Conservation (phyloP, 2,888 invertebrate species). For the Luperina nickerlii region DNA sequence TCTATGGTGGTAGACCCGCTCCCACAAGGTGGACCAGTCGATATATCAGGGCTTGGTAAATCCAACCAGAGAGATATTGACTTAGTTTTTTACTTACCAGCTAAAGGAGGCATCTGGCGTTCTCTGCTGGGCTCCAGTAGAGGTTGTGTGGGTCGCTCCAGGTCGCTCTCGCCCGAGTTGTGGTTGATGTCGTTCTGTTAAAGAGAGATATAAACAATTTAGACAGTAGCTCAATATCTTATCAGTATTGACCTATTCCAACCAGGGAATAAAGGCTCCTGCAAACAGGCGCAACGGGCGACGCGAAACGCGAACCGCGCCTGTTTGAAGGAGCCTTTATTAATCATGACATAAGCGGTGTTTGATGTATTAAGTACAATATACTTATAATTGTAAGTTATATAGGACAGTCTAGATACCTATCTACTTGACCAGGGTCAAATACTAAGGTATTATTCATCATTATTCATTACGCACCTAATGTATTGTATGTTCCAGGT, state of each 20-base stretch:
- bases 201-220: not conserved
- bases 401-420: not conserved
- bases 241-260: not conserved
- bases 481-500: conserved; percentile 4
- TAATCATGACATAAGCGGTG: too few species aligned
- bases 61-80: not conserved
- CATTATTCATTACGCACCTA: not conserved
- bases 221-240: not conserved
- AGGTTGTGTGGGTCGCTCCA: conserved; percentile 73
- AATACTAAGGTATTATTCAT: conserved; percentile 14
- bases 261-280: not conserved
- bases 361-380: not conserved
- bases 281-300: too few species aligned
- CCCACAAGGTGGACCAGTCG: too few species aligned
- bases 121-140: conserved; percentile 85
- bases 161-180: conserved; percentile 39
- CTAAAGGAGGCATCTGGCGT: conserved; percentile 85
- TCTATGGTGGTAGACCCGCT: too few species aligned
- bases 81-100: conserved; percentile 71
- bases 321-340: too few species aligned
- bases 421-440: conserved; percentile 9
- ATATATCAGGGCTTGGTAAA: not conserved
- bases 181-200: conserved; percentile 65
- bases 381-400: too few species aligned
- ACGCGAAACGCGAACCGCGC: too few species aligned